phyloP scores from a whole-genome alignment of 2,113 vertebrate species.

The Glaucomys volans region DNA sequence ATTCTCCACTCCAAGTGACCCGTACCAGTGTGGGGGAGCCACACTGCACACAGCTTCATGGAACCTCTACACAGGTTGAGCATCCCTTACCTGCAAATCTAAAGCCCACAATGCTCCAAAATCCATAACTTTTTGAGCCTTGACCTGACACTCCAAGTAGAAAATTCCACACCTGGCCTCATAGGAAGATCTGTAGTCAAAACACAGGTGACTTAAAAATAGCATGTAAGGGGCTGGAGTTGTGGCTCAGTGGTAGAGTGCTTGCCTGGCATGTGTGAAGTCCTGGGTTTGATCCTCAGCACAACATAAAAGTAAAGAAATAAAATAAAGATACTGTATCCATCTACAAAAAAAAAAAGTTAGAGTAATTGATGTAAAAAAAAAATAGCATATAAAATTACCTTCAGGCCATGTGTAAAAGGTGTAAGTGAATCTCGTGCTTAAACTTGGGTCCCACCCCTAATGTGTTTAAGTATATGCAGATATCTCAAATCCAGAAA shows the following conservation, averaged over 20 bases:
- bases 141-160: neutral
- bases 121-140: neutral
- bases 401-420: neutral
- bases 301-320: too few species aligned
- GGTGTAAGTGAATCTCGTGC: neutral
- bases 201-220: neutral
- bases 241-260: too few species aligned
- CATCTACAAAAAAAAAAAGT: too few species aligned
- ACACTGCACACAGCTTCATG: neutral
- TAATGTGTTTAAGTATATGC: neutral
- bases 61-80: neutral
- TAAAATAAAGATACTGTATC: too few species aligned
- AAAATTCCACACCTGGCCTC: neutral
- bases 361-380: too few species aligned
- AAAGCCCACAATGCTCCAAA: neutral
- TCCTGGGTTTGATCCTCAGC: too few species aligned
- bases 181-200: neutral
- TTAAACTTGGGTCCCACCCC: neutral
- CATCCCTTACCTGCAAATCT: neutral
- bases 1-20: neutral
- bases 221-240: too few species aligned
- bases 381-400: too few species aligned
- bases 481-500: too few species aligned
- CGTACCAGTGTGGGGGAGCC: neutral
- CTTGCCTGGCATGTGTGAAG: too few species aligned